Percentiles rank a stretch among this genome's conserved stretches.
These are phyloP conservation scores for Diadromus collaris DNA, from an alignment of 2,888 invertebrate species.

Conservation along the genomic window DNA sequence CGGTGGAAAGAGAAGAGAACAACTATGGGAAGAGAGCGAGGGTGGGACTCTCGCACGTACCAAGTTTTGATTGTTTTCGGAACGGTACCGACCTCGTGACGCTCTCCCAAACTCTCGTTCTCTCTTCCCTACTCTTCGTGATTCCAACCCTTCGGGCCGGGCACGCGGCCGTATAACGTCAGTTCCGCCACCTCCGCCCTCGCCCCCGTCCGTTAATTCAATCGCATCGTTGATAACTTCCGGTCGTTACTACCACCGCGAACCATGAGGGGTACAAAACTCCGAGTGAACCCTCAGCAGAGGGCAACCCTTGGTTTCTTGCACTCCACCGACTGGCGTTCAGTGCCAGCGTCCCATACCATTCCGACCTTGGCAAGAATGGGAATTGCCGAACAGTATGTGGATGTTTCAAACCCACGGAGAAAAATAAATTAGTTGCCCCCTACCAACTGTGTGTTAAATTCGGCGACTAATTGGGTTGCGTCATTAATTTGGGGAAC, in stretches of 20 bases:
- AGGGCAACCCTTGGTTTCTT: conserved; percentile 18
- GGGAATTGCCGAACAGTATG: neutral
- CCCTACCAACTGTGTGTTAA: neutral
- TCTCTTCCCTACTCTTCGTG: conserved; percentile 3
- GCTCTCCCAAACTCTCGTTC: conserved; percentile 16
- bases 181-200: conserved; percentile 13
- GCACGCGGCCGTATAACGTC: conserved; percentile 19
- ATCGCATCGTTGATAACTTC: conserved; percentile 57
- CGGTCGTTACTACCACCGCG: conserved; percentile 47
- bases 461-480: neutral
- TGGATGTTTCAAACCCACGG: neutral
- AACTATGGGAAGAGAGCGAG: conserved; percentile 9
- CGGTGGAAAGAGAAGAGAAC: conserved; percentile 16
- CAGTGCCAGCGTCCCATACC: neutral
- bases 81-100: conserved; percentile 47
- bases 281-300: conserved; percentile 15
- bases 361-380: neutral
- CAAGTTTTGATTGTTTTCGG: conserved; percentile 60
- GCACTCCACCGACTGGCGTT: neutral
- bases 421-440: neutral
- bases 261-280: conserved; percentile 18
- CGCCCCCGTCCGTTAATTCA: conserved; percentile 46
- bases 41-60: conserved; percentile 35
- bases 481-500: neutral
- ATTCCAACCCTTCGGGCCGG: conserved; percentile 14